A percentile compares a stretch with the other conserved stretches of the same genome.
Evolutionary conservation across 2,113 vertebrate genomes (phyloP).

Genomic region (Xiphias gladius): DNA sequence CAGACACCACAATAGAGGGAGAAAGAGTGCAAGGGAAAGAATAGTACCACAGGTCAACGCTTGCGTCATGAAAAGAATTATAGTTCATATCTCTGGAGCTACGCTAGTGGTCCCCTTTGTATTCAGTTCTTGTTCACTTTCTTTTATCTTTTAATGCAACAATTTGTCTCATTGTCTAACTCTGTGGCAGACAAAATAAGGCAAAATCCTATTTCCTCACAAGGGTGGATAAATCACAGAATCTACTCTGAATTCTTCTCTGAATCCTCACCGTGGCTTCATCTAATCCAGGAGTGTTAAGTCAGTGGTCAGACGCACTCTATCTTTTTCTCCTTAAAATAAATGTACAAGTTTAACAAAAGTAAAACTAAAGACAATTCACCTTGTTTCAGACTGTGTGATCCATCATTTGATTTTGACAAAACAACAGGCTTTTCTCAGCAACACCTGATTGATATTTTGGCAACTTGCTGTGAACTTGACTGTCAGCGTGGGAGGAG

Average conservation of each 20-base stretch:
- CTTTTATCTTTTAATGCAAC: slow-evolving; percentile 84
- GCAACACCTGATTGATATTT: slow-evolving; percentile 40
- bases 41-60: slow-evolving; percentile 63
- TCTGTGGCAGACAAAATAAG: slow-evolving; percentile 62
- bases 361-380: slow-evolving; percentile 12
- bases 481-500: slow-evolving; percentile 17
- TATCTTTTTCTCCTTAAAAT: slow-evolving; percentile 35
- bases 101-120: slow-evolving; percentile 65
- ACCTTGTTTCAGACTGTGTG: slow-evolving; percentile 2
- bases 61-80: slow-evolving; percentile 73
- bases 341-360: slow-evolving; percentile 27
- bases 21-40: slow-evolving; percentile 25
- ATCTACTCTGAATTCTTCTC: slow-evolving; percentile 38
- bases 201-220: slow-evolving; percentile 64
- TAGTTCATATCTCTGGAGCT: slow-evolving; percentile 70
- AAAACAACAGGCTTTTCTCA: slow-evolving; percentile 38
- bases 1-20: slow-evolving; percentile 42
- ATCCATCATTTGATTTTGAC: slow-evolving; percentile 28
- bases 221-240: slow-evolving; percentile 73
- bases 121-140: slow-evolving; percentile 72
- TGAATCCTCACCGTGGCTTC: slow-evolving; percentile 45
- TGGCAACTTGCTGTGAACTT: slow-evolving; percentile 27
- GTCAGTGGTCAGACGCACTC: slow-evolving; percentile 26
- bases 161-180: slow-evolving; percentile 79
- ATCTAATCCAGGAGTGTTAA: slow-evolving; percentile 50